Conservation (phyloP, 2,888 invertebrate genomes). For the Plebejus melissa region DNA sequence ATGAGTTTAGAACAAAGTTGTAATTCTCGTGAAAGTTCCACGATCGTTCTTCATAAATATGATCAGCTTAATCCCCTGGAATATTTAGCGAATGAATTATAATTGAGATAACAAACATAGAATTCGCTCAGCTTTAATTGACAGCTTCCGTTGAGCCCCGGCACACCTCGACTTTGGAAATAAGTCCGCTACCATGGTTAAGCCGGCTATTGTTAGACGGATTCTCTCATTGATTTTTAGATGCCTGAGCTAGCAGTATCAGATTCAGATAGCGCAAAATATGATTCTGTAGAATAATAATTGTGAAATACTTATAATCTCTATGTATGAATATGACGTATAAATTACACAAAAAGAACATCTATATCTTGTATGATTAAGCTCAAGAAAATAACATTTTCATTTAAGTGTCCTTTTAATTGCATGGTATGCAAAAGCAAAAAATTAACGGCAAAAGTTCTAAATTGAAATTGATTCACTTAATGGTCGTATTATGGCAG, state of each 20-base stretch:
- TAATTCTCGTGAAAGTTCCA: slow-evolving; percentile 62
- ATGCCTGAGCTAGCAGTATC: not conserved
- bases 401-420: not conserved
- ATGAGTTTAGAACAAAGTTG: slow-evolving; percentile 75
- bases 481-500: slow-evolving; percentile 8
- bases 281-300: not conserved
- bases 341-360: no score
- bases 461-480: not conserved
- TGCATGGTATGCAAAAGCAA: not conserved
- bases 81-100: slow-evolving; percentile 20
- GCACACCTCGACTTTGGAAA: not conserved
- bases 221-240: not conserved
- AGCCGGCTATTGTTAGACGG: not conserved
- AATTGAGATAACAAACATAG: slow-evolving; percentile 18
- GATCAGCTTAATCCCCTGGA: slow-evolving; percentile 38
- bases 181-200: slow-evolving; percentile 2
- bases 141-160: slow-evolving; percentile 6
- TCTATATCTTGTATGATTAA: no score
- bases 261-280: not conserved
- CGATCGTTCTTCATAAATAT: slow-evolving; percentile 46
- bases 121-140: not conserved
- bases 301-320: not conserved
- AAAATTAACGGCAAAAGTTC: not conserved
- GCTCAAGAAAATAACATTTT: no score
- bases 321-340: no score